Evolutionary conservation across 2,113 vertebrate species (phyloP).

Genomic region (Alligator mississippiensis): DNA sequence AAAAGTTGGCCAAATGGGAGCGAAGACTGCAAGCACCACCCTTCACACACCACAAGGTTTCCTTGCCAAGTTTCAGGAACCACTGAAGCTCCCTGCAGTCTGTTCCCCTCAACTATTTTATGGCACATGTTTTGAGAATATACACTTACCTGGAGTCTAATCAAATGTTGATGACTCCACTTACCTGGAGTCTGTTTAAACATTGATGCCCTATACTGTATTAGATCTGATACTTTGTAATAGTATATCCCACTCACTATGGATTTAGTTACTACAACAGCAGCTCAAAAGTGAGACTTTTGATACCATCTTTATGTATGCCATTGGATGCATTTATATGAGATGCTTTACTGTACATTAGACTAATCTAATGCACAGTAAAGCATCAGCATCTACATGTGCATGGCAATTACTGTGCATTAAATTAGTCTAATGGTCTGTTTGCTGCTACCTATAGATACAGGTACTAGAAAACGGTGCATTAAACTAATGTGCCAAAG

Average conservation of each 20-base stretch:
- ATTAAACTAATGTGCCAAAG: too few species aligned
- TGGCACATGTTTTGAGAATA: rapidly evolving
- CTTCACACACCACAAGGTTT: too few species aligned
- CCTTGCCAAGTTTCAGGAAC: background rate
- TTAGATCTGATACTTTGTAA: background rate
- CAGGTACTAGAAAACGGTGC: too few species aligned
- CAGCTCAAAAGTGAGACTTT: background rate
- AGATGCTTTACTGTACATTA: too few species aligned
- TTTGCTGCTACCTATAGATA: too few species aligned
- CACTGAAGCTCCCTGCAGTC: background rate
- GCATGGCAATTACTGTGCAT: too few species aligned
- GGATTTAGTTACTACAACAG: background rate
- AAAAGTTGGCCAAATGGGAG: too few species aligned
- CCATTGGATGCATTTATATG: background rate
- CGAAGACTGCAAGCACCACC: too few species aligned
- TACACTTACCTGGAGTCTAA: background rate
- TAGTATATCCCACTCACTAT: background rate
- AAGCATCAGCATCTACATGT: too few species aligned
- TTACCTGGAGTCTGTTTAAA: rapidly evolving
- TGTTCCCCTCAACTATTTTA: background rate
- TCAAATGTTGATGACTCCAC: background rate
- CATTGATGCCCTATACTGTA: background rate
- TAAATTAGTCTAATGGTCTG: too few species aligned
- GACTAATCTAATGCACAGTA: too few species aligned
- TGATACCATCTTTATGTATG: background rate